Evolutionary conservation across 2,797 vertebrate genomes (phyloP).

Genomic region (Sebastiscus tertius): DNA sequence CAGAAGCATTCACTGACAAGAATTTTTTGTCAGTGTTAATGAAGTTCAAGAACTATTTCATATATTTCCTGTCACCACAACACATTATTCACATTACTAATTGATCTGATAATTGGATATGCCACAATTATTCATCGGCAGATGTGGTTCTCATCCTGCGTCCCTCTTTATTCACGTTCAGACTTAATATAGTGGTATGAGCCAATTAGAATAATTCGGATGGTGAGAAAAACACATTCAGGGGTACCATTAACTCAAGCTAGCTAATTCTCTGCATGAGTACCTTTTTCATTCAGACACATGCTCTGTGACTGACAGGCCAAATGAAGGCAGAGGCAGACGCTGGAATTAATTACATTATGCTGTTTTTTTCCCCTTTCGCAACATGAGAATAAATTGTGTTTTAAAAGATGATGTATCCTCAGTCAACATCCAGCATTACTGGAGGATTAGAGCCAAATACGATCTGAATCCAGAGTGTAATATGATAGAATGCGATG

Average conservation of each 20-base stretch:
- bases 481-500: not conserved
- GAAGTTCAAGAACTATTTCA: conserved; percentile 26
- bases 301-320: conserved; percentile 64
- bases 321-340: conserved; percentile 65
- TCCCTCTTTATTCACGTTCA: conserved; percentile 25
- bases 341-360: conserved; percentile 61
- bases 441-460: not conserved
- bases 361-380: not conserved
- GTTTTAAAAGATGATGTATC: conserved; percentile 26
- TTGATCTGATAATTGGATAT: conserved; percentile 35
- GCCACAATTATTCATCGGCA: conserved; percentile 2
- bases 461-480: not conserved
- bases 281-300: conserved; percentile 65
- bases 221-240: conserved; percentile 50
- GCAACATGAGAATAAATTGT: not conserved
- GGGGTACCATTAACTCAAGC: conserved; percentile 56
- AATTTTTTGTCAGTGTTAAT: conserved; percentile 17
- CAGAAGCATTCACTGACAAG: not conserved
- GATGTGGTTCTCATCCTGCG: conserved; percentile 5
- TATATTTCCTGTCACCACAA: conserved; percentile 28
- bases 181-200: conserved; percentile 42
- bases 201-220: conserved; percentile 67
- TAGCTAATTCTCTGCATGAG: conserved; percentile 70
- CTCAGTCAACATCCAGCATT: not conserved
- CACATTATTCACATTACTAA: conserved; percentile 17